phyloP scores from a whole-genome alignment of 2,797 vertebrate species.

The Furcifer pardalis region DNA sequence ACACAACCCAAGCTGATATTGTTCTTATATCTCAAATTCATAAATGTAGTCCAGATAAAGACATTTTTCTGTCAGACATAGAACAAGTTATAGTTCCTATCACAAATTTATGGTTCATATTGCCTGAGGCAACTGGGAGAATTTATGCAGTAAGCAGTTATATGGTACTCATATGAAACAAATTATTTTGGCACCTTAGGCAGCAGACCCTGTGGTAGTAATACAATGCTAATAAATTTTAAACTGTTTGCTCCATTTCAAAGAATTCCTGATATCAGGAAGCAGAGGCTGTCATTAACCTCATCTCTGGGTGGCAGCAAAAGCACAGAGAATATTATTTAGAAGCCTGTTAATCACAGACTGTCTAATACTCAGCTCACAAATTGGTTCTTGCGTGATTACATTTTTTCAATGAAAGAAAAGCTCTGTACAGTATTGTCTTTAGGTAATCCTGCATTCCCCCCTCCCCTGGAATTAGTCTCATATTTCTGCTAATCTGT shows the following conservation, averaged over 20 bases:
- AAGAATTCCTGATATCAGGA: neutral
- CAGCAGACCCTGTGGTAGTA: neutral
- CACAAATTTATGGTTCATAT: neutral
- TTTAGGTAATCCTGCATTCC: neutral
- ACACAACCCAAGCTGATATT: neutral
- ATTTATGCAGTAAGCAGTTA: neutral
- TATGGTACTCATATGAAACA: neutral
- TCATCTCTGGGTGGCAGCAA: conserved; percentile 28
- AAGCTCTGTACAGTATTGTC: rapidly evolving
- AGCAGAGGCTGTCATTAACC: neutral
- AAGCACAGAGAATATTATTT: conserved; percentile 7
- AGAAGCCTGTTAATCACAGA: conserved; percentile 13
- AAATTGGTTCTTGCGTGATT: neutral
- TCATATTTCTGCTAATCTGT: neutral
- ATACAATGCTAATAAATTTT: neutral
- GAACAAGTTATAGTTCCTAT: neutral
- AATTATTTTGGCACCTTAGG: neutral
- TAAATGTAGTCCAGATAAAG: neutral
- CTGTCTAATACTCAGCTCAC: neutral
- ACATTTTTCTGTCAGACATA: neutral
- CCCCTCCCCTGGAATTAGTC: neutral
- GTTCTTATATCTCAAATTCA: neutral
- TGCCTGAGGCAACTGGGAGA: neutral
- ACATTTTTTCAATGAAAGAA: neutral
- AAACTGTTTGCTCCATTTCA: neutral